Percentiles rank a stretch among this genome's conserved stretches.
Conservation (phyloP, 37 sponge, comb jelly and placozoan species). For the Hormiphora californensis region DNA sequence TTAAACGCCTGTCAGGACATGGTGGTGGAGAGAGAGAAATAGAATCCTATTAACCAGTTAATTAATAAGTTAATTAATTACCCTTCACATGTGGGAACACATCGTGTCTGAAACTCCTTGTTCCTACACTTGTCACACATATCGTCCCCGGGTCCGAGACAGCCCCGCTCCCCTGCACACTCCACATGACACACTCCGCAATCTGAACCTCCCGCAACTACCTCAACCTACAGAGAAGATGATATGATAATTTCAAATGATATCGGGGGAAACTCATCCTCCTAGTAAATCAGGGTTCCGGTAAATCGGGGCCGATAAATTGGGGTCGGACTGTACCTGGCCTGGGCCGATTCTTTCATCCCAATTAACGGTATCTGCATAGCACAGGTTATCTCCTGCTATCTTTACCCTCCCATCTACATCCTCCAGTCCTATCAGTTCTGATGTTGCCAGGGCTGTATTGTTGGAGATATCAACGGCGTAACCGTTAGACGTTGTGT, state of each 20-base stretch:
- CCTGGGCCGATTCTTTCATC: background rate
- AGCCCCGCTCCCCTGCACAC: slow-evolving; percentile 59
- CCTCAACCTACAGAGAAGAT: too few species aligned
- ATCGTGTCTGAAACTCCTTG: slow-evolving; percentile 52
- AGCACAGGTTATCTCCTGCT: background rate
- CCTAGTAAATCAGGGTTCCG: too few species aligned
- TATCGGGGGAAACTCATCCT: too few species aligned
- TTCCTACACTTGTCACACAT: slow-evolving; percentile 60
- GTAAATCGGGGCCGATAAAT: too few species aligned
- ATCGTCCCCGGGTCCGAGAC: slow-evolving; percentile 64
- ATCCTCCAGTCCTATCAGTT: background rate
- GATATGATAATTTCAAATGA: too few species aligned
- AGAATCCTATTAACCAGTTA: too few species aligned
- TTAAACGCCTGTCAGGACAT: too few species aligned
- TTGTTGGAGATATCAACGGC: slow-evolving; percentile 10
- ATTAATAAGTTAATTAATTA: background rate
- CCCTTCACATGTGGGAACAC: slow-evolving; percentile 2
- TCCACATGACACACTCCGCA: slow-evolving; percentile 59
- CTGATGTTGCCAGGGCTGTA: slow-evolving; percentile 12
- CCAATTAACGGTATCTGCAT: background rate
- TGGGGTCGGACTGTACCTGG: too few species aligned
- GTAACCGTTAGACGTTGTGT: background rate
- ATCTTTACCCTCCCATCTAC: background rate
- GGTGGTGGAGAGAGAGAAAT: too few species aligned
- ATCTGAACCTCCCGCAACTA: too few species aligned